Evolutionary conservation across 1,140 invertebrate species (phyloP), one percentile per base, ranked within the genome.

Genomic region (Zaprionus inermis): DNA sequence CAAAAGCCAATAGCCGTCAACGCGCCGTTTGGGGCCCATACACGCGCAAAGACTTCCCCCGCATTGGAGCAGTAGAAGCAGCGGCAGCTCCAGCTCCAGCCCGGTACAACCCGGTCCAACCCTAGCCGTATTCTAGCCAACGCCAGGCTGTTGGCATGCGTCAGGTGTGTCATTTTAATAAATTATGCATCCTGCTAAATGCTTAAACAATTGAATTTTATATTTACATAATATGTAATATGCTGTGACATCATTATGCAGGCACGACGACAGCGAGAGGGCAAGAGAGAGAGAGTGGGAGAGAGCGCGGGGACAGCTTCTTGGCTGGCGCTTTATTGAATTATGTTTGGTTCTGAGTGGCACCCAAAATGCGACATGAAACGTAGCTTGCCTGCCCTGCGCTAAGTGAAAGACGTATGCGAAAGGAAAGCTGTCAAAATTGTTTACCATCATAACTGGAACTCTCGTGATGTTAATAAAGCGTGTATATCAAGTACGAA

Each of bases 171-270:
- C 85, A 89, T 89, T 89, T 89, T 89, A 89, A 89, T 89, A 89
- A 89, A 89, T 89, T 89, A 89, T 89, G 84, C 84, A 89, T 81
- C 84, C 85, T 73, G 84, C 84, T 89, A 89, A 89, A 89, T 89
- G 84, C 84, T 89, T 89, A 89, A 89, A 89, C 84, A 89, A 89
- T 89, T 89, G 84, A 89, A 89, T 89, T 89, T 89, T 76, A 84
- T 89, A 89, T 89, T 89, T 89, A 89, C 84, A 89, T 89, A 89
- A 89, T 89, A 86, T 83, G 83, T 86, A 89, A 89, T 89, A 76
- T 89, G 84, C 81, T 89, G 85, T 86, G 84, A 89, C 84, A 89
- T 89, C 85, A 89, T 89, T 90, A 89, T 89, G 84, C 84, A 67
- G 72, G 64, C 69, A 16, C 30, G 36, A 69, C 57, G 58, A 41